Base-by-base conservation (phyloP, 1,140 invertebrate genomes). In the Bombus pascuorum region DNA sequence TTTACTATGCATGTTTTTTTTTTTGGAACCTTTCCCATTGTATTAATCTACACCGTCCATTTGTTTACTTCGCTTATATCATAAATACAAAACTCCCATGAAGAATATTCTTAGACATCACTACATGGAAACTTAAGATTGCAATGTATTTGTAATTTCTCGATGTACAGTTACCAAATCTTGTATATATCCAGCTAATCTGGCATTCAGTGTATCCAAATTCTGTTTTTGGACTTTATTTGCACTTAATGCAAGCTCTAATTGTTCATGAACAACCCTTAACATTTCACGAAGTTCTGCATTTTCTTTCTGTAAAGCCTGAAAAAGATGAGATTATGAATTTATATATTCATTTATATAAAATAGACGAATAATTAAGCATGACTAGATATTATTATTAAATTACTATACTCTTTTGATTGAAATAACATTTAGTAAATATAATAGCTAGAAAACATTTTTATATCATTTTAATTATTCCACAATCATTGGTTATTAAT, bases 181-280 rank as follows among this genome's bases (percentile, higher is more conserved):
- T 92, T 98, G 97, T 86, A 99, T 97, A 92, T 98, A 97, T 70
- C 97, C 96, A 76, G 97, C 97, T 86, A 99, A 95, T 95, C 98
- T 97, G 85, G 97, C 96, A 94, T 98, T 98, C 70, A 99, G 95
- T 66, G 97, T 97, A 89, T 98, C 97, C 83, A 99, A 96, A 86
- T 98, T 97, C 92, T 98, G 96, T 90, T 97, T 96, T 94, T 98
- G 98, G 71, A 97, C 97, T 94, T 98, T 98, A 92, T 98, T 97
- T 32, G 97, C 96, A 83, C 97, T 96, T 76, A 98, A 95, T 12
- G 97, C 97, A 71, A 98, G 96, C 90, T 98, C 98, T 89, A 98
- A 95, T 93, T 98, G 98, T 83, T 97, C 97, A 93, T 98, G 98
- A 15, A 98, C 96, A 73, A 98, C 96, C 88, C 96, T 97, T 42